Percentiles rank a stretch among this genome's conserved stretches.
phyloP scores from a whole-genome alignment of 2,113 vertebrate genomes.

The Tetrax tetrax region DNA sequence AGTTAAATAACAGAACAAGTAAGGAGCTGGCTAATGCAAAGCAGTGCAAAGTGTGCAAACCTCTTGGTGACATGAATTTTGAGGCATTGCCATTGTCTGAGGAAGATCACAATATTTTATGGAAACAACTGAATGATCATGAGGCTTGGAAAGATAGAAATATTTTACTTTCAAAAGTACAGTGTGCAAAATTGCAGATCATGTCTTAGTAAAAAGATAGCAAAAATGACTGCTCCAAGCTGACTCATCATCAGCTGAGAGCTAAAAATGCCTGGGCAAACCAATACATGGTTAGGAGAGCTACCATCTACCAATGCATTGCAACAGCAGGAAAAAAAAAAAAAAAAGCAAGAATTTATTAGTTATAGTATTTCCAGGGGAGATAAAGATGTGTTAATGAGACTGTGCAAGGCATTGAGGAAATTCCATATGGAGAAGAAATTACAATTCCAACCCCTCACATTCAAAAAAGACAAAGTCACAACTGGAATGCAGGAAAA shows the following conservation, averaged over 20 bases:
- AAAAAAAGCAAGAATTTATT: neutral
- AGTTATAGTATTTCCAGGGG: neutral
- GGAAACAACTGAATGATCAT: neutral
- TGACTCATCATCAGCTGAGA: slow-evolving; percentile 61
- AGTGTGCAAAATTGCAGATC: slow-evolving; percentile 33
- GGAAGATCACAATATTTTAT: slow-evolving; percentile 12
- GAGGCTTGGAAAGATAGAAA: neutral
- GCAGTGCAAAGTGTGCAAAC: neutral
- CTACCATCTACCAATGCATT: neutral
- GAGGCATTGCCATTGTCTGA: neutral
- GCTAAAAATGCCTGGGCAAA: slow-evolving; percentile 46
- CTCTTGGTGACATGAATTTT: neutral
- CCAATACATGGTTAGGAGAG: neutral
- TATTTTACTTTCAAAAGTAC: neutral
- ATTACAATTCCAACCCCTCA: neutral
- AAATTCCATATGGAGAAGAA: neutral
- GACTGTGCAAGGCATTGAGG: neutral
- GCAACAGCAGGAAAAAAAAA: neutral
- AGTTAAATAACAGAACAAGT: neutral
- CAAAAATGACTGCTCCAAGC: slow-evolving; percentile 28
- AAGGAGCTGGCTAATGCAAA: neutral
- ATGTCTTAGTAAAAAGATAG: slow-evolving; percentile 12
- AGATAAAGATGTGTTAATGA: neutral
- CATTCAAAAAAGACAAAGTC: neutral
- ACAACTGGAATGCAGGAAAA: neutral